Conservation (phyloP, 1,140 invertebrate species). For the Anastrepha ludens region DNA sequence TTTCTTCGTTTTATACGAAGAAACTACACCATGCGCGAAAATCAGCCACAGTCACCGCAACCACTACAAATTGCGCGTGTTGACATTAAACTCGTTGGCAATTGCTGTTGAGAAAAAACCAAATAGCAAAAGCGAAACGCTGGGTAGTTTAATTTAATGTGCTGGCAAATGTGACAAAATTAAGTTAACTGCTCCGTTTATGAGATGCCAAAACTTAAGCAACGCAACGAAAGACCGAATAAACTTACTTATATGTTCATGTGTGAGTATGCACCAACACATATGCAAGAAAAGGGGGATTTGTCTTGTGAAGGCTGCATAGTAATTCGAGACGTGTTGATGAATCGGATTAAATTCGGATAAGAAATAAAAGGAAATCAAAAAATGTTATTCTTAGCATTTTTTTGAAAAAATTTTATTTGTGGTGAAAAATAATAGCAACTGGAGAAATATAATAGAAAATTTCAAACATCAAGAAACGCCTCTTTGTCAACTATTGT, state of each 20-base stretch:
- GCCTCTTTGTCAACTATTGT: too few species aligned
- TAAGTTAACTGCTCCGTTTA: slow-evolving; percentile 72
- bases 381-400: too few species aligned
- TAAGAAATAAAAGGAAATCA: too few species aligned
- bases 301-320: too few species aligned
- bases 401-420: too few species aligned
- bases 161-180: slow-evolving; percentile 72
- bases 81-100: neutral
- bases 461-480: too few species aligned
- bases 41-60: neutral
- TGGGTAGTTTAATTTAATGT: slow-evolving; percentile 65
- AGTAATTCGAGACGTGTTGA: too few species aligned
- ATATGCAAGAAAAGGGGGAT: neutral
- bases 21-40: neutral
- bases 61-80: too few species aligned
- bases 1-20: too few species aligned
- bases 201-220: slow-evolving; percentile 57
- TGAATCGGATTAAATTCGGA: too few species aligned
- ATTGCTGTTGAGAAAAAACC: neutral
- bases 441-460: too few species aligned
- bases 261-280: neutral
- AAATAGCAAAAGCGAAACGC: neutral
- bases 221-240: slow-evolving; percentile 59
- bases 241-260: neutral
- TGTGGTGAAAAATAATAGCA: too few species aligned